These are phyloP conservation scores for rabbit (Oryctolagus cuniculus) DNA, from an alignment of 2,113 vertebrate genomes.

Conservation along the genomic window DNA sequence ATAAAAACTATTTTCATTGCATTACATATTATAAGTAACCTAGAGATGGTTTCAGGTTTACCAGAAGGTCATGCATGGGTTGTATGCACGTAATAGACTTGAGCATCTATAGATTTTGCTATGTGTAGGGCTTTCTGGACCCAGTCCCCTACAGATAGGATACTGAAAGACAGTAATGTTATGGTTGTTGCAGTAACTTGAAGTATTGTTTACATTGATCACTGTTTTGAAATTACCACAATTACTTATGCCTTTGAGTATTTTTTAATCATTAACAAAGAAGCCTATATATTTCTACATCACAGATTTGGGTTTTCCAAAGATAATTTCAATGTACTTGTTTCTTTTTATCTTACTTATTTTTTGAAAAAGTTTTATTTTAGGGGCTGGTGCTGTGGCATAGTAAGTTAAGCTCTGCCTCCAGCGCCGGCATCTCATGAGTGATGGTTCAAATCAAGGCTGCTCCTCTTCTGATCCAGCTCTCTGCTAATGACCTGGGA, in stretches of 20 bases:
- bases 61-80: background rate
- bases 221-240: background rate
- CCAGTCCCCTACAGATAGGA: background rate
- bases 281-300: background rate
- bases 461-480: too few species aligned
- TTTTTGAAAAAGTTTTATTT: background rate
- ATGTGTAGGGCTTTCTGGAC: background rate
- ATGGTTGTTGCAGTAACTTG: background rate
- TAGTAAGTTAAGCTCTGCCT: too few species aligned
- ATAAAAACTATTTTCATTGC: background rate
- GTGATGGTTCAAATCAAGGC: too few species aligned
- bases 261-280: conserved; percentile 14
- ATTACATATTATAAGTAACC: background rate
- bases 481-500: too few species aligned
- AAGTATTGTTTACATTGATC: background rate
- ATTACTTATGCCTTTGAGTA: background rate
- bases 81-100: background rate
- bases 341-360: background rate
- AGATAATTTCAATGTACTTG: background rate
- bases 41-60: background rate
- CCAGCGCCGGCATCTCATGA: too few species aligned
- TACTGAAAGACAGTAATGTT: background rate
- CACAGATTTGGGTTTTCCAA: background rate
- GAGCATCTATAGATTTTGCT: background rate
- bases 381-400: too few species aligned